Evolutionary conservation across 2,888 invertebrate species (phyloP).

Genomic region (Arrhopalites spinosus): DNA sequence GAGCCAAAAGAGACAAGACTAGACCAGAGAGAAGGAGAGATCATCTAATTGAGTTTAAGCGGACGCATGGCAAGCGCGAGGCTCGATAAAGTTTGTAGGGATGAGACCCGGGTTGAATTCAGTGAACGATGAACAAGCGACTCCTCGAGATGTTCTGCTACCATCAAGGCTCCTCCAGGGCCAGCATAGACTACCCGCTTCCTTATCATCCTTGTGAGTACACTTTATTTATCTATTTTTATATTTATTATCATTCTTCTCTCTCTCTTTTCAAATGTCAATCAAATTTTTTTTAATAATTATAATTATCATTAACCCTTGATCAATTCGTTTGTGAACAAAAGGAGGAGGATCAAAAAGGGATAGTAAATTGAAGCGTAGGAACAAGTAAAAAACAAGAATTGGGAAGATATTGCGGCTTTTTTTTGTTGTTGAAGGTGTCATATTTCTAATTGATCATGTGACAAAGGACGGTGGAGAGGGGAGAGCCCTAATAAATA

Average conservation of each 20-base stretch:
- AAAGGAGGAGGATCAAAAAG: too few species aligned
- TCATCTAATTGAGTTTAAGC: conserved; percentile 41
- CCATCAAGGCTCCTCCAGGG: conserved; percentile 61
- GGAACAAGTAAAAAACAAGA: not conserved
- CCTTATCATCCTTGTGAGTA: conserved; percentile 44
- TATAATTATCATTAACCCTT: too few species aligned
- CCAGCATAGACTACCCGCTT: conserved; percentile 38
- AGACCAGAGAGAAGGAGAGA: conserved; percentile 28
- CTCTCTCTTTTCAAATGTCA: not conserved
- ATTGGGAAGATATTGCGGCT: not conserved
- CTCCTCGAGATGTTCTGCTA: conserved; percentile 83
- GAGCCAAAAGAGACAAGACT: not conserved
- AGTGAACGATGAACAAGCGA: conserved; percentile 44
- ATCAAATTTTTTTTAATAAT: too few species aligned
- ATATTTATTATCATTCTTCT: not conserved
- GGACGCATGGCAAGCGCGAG: conserved; percentile 39
- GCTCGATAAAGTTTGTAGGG: conserved; percentile 33
- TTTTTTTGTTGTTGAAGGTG: conserved; percentile 22
- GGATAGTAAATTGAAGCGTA: not conserved
- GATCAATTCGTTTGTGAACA: too few species aligned
- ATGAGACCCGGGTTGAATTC: conserved; percentile 36
- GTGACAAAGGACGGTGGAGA: not conserved
- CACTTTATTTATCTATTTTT: not conserved
- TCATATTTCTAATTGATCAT: conserved; percentile 13
- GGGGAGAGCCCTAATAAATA: not conserved